phyloP scores from a whole-genome alignment of 2,113 vertebrate species.

The Marmota flaviventris region DNA sequence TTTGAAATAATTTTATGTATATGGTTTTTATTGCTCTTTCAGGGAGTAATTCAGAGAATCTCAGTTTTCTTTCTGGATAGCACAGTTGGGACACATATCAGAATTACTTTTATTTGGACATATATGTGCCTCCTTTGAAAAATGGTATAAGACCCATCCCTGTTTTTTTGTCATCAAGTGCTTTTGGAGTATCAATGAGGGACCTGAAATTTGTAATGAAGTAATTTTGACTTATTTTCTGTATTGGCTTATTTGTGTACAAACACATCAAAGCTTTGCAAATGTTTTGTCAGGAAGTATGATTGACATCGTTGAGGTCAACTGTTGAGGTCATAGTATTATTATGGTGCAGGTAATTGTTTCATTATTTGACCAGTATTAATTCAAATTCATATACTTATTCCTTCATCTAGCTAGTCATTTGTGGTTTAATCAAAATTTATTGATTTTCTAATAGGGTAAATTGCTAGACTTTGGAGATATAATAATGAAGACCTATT shows the following conservation, averaged over 20 bases:
- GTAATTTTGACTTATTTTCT: neutral
- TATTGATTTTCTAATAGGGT: neutral
- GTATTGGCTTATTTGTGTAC: neutral
- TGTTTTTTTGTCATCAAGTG: neutral
- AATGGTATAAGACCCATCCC: neutral
- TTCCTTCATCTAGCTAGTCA: conserved; percentile 6
- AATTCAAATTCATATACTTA: conserved; percentile 4
- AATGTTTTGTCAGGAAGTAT: neutral
- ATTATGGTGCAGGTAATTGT: neutral
- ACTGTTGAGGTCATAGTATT: neutral
- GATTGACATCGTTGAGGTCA: neutral
- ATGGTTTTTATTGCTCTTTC: neutral
- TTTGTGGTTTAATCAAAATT: conserved; percentile 39
- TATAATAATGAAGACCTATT: neutral
- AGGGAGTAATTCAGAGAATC: neutral
- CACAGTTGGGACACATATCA: neutral
- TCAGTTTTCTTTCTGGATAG: neutral
- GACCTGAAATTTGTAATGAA: neutral
- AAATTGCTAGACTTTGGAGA: conserved; percentile 22
- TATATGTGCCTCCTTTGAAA: neutral
- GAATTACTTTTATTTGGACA: neutral
- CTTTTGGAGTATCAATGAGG: neutral
- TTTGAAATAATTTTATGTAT: conserved; percentile 50
- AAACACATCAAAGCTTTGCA: neutral
- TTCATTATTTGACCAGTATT: conserved; percentile 1